phyloP scores from a whole-genome alignment of 1,140 invertebrate species.

The Spodoptera frugiperda region DNA sequence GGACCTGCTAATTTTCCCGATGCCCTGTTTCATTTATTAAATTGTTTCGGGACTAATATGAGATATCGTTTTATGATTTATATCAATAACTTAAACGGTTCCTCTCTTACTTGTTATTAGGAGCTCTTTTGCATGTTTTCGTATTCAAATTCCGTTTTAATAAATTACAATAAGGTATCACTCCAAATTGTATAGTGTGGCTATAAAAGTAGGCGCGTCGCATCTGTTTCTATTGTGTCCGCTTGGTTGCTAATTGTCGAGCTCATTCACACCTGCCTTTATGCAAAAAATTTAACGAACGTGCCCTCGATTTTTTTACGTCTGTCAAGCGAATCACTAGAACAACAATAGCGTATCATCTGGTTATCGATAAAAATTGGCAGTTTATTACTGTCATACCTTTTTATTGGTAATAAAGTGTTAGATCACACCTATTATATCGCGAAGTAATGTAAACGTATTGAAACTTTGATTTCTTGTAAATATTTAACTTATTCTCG shows the following conservation, averaged over 20 bases:
- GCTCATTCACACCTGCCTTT: conserved; percentile 57
- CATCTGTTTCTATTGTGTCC: conserved; percentile 47
- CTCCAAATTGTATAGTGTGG: conserved; percentile 31
- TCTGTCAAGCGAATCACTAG: conserved; percentile 20
- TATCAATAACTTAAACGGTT: conserved; percentile 52
- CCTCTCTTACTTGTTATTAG: conserved; percentile 26
- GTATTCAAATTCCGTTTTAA: conserved; percentile 10
- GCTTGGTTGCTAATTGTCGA: conserved; percentile 43
- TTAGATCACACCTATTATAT: background rate
- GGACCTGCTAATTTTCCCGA: conserved; percentile 69
- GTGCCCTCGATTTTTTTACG: conserved; percentile 47
- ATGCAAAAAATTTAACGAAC: conserved; percentile 56
- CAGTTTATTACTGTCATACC: conserved; percentile 3
- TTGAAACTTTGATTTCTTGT: conserved; percentile 20
- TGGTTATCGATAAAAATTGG: background rate
- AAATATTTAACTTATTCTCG: conserved; percentile 50
- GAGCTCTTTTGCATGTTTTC: conserved; percentile 1
- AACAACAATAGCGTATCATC: conserved; percentile 30
- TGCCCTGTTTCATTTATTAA: conserved; percentile 76
- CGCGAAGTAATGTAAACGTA: conserved; percentile 5
- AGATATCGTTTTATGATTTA: conserved; percentile 64
- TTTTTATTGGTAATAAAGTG: background rate
- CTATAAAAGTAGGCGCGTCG: conserved; percentile 13
- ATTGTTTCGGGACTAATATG: conserved; percentile 61
- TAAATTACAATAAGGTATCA: conserved; percentile 27